A percentile compares a stretch with the other conserved stretches of the same genome.
These are phyloP conservation scores for Scotopteryx bipunctaria DNA, from an alignment of 2,888 invertebrate genomes.

Conservation along the genomic window DNA sequence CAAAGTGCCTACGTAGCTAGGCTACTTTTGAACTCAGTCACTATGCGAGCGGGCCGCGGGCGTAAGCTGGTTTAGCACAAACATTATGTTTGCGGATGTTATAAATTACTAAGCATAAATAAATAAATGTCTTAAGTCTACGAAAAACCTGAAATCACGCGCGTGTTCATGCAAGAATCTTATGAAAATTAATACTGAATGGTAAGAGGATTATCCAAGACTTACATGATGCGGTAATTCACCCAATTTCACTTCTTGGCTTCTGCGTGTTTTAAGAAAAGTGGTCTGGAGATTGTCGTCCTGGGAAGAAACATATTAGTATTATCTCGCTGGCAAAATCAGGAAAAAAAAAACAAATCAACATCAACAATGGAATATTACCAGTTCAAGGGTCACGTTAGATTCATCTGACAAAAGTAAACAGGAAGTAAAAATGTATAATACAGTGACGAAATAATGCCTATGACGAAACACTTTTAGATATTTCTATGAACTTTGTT, in stretches of 20 bases:
- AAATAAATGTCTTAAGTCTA: background rate
- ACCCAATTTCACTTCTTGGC: conserved; percentile 22
- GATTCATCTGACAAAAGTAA: conserved; percentile 12
- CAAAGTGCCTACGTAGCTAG: no score
- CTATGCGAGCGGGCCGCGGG: no score
- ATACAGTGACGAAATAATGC: conserved; percentile 27
- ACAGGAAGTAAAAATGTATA: conserved; percentile 14
- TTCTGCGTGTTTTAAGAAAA: conserved; percentile 11
- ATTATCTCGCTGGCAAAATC: no score
- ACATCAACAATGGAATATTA: conserved; percentile 3
- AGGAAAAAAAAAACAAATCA: no score
- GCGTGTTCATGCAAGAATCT: conserved; percentile 11
- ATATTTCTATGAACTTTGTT: conserved; percentile 7
- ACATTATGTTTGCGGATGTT: background rate
- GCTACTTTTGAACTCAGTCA: no score
- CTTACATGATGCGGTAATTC: conserved; percentile 32
- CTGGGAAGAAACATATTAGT: background rate
- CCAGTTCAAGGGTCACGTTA: background rate
- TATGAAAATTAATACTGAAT: conserved; percentile 1
- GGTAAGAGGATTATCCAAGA: conserved; percentile 5
- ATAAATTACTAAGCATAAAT: no score
- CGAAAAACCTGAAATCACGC: background rate
- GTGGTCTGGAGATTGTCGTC: background rate
- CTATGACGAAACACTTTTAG: conserved; percentile 35
- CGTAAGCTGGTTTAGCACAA: no score